Base-by-base conservation (phyloP, 2,888 invertebrate genomes). In the Phyllotreta cruciferae region DNA sequence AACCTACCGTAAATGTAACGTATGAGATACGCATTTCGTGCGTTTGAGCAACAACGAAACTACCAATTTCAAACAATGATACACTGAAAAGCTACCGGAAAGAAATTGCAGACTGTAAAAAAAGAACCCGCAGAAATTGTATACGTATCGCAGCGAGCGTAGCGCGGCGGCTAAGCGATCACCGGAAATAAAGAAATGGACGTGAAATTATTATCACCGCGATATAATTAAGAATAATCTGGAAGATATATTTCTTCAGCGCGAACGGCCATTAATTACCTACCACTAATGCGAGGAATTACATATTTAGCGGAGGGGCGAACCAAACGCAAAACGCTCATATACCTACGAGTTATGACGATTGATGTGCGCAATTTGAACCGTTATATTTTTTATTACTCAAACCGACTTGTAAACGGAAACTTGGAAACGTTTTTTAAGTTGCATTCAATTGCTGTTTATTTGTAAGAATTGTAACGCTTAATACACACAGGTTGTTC, bases 141-240 rank as follows among this genome's bases (percentile, higher is more conserved):
- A n/a, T n/a, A 49, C 49, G 35, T 49, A 35, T 49, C 36, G 35
- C 1, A 49, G 34, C 36, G 34, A 41, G 42, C 35, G 36, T n/a
- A n/a, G 9, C 37, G 41, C 24, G 24, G 54, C 39, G 37, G 38
- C 24, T 54, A 39, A 54, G 41, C 34, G 10, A 36, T 11, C 50
- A 36, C 58, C 50, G 58, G 58, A 58, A 58, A 58, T 58, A 50
- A 58, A 58, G 58, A 58, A 58, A 58, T 35, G 50, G 58, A 58
- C 42, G 50, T 50, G 34, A 58, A 50, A 58, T 58, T 50, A 58
- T 58, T 58, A 58, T 42, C 13, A 41, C 58, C 50, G n/a, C 34
- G 14, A 38, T 58, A 58, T 58, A 58, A 58, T 58, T 58, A 58
- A 58, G 50, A 58, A 50, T 50, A 58, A 50, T 42, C 49, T 57